Percentiles rank a stretch among this genome's conserved stretches.
Evolutionary conservation across 30 jellyfish, hydroid and myxozoan species (phyloP).

Genomic region (Chrysaora quinquecirrha): DNA sequence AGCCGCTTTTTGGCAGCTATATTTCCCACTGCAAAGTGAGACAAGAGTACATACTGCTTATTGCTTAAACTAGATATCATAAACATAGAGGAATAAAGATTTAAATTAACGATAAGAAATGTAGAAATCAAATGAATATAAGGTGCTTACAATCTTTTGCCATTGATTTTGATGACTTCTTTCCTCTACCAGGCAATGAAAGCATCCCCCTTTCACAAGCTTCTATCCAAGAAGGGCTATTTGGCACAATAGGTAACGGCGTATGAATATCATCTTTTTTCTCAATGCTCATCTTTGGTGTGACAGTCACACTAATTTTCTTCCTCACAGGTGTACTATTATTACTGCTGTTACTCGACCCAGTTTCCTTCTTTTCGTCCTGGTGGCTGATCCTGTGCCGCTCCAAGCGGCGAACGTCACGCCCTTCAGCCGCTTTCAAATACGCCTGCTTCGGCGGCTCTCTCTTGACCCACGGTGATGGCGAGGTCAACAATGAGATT

Average conservation of each 20-base stretch:
- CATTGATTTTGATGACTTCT: slow-evolving; percentile 9
- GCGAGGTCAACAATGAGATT: slow-evolving; percentile 57
- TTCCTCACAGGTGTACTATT: slow-evolving; percentile 42
- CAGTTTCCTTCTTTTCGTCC: neutral
- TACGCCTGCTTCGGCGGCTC: slow-evolving; percentile 29
- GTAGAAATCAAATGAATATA: too few relatives aligned
- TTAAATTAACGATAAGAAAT: too few relatives aligned
- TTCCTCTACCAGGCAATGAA: slow-evolving; percentile 87
- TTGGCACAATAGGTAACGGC: slow-evolving; percentile 60
- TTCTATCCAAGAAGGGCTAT: slow-evolving; percentile 59
- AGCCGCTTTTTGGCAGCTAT: too few relatives aligned
- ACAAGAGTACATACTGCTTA: too few relatives aligned
- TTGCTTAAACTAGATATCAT: too few relatives aligned
- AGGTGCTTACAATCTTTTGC: slow-evolving; percentile 40
- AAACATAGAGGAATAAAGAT: too few relatives aligned
- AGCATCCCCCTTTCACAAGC: slow-evolving; percentile 75
- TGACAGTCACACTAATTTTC: slow-evolving; percentile 51
- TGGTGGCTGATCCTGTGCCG: slow-evolving; percentile 27
- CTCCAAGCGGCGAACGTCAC: slow-evolving; percentile 34
- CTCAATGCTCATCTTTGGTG: slow-evolving; percentile 46
- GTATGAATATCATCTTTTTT: slow-evolving; percentile 19
- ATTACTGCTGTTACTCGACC: slow-evolving; percentile 5
- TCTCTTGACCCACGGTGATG: slow-evolving; percentile 76
- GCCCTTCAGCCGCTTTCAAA: slow-evolving; percentile 1
- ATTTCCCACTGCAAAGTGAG: too few relatives aligned